Base-by-base conservation (phyloP, 1,140 invertebrate genomes). In the Pristionchus pacificus region DNA sequence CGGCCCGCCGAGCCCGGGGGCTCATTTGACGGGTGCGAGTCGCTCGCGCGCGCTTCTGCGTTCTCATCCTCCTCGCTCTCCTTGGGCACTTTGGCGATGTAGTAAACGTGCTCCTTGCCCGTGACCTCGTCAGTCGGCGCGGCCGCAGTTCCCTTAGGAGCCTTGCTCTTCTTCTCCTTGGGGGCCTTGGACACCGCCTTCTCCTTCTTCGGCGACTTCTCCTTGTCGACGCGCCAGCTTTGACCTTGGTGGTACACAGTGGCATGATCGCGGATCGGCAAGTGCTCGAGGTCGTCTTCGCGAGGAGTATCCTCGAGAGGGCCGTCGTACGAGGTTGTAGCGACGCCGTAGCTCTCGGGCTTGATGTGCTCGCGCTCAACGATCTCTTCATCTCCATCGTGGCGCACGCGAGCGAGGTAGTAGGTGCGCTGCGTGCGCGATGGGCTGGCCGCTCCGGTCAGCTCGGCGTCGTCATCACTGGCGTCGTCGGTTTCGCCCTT, bases 331-430 rank as follows among this genome's bases (percentile, higher is more conserved):
- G 29, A 33, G 30, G 49, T 64, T 28, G 76, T 25, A 30, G 65
- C 2, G 29, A 61, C 25, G 19, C n/a, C 24, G 27, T 72, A 77
- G 27, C 61, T 1, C 57, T 77, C 58, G 33, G 64, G 61, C 57
- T 75, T 59, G 74, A 75, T 32, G 73, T 75, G 68, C 59, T 72
- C 72, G 59, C 58, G 59, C 28, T 81, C 77, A 64, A 77, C 75
- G 1, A 71, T 68, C 29, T 81, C 77, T 68, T 79, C 77, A n/a
- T 73, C 72, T n/a, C 77, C 68, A 58, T 74, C 79, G 61, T 81
- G 76, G 1, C 63, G 2, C 55, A 70, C 60, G 14, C 61, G 3
- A 24, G 62, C 73, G 30, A 74, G 60, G 0, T 58, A 29, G 1
- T 60, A 33, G n/a, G n/a, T n/a, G n/a, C n/a, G n/a, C n/a, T n/a